Conservation (phyloP, 2,113 vertebrate species). For the Leuciscus idus region DNA sequence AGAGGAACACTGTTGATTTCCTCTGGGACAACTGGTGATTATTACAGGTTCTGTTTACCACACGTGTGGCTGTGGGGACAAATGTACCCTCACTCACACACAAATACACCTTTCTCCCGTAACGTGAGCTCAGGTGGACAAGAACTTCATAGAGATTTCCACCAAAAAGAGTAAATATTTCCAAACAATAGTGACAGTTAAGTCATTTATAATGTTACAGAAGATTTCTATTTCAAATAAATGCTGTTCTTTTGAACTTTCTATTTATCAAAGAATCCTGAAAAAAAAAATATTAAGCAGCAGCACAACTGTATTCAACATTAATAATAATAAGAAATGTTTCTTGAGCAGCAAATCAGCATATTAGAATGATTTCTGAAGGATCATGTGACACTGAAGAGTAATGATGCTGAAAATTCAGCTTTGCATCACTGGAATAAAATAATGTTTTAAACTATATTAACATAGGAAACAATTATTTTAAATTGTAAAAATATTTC, state of each 20-base stretch:
- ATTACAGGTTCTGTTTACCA: slow-evolving; percentile 60
- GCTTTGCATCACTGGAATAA: too few species aligned
- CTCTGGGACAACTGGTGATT: slow-evolving; percentile 85
- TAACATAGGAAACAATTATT: too few species aligned
- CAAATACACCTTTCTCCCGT: slow-evolving; percentile 40
- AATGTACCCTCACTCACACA: slow-evolving; percentile 33
- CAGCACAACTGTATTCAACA: background rate
- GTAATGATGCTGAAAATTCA: background rate
- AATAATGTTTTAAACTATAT: too few species aligned
- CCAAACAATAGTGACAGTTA: background rate
- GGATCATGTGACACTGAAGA: background rate
- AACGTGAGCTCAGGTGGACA: background rate
- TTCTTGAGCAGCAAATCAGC: background rate
- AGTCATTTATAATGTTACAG: background rate
- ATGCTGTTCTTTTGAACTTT: background rate
- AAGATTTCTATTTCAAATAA: background rate
- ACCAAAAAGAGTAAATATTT: slow-evolving; percentile 24
- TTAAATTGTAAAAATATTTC: too few species aligned
- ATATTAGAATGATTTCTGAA: background rate
- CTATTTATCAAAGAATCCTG: background rate
- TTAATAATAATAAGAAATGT: background rate
- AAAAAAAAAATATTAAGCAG: background rate
- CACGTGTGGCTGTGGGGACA: slow-evolving; percentile 20
- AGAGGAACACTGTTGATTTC: slow-evolving; percentile 91
- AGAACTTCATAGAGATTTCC: background rate